Evolutionary conservation across 2,113 vertebrate genomes (phyloP).

Genomic region (Pluvialis apricaria): DNA sequence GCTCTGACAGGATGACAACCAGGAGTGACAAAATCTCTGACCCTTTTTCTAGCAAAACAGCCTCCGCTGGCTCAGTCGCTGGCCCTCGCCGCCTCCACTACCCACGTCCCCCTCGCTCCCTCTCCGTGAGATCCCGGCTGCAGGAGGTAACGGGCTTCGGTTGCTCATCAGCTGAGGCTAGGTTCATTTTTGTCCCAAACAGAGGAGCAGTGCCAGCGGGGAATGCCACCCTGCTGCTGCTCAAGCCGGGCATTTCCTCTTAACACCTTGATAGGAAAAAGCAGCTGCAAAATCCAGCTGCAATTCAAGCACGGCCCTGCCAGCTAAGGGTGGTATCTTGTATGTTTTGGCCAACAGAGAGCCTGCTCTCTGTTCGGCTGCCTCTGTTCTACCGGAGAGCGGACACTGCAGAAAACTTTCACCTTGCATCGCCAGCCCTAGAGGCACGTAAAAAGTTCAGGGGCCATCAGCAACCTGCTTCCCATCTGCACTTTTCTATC

Average conservation of each 20-base stretch:
- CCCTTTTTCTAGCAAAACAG: not conserved
- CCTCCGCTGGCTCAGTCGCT: fast-evolving
- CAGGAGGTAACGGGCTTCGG: not conserved
- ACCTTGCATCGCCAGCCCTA: not conserved
- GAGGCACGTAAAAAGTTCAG: not conserved
- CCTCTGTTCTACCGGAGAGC: fast-evolving
- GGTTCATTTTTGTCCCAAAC: not conserved
- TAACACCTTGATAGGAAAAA: not conserved
- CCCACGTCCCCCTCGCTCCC: not conserved
- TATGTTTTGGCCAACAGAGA: not conserved
- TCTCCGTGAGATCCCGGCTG: fast-evolving
- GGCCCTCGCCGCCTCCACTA: not conserved
- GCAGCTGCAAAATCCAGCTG: not conserved
- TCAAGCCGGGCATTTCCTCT: not conserved
- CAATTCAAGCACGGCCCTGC: not conserved
- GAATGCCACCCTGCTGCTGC: not conserved
- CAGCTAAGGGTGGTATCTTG: not conserved
- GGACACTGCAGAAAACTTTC: not conserved
- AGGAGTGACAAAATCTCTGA: not conserved
- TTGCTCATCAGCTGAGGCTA: not conserved
- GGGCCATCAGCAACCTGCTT: not conserved
- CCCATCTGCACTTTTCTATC: not conserved
- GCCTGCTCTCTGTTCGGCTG: not conserved
- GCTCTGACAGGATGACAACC: not conserved
- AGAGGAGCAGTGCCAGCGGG: not conserved